A percentile compares a stretch with the other conserved stretches of the same genome.
phyloP scores from a whole-genome alignment of 2,113 vertebrate species.

The Dendropsophus ebraccatus region DNA sequence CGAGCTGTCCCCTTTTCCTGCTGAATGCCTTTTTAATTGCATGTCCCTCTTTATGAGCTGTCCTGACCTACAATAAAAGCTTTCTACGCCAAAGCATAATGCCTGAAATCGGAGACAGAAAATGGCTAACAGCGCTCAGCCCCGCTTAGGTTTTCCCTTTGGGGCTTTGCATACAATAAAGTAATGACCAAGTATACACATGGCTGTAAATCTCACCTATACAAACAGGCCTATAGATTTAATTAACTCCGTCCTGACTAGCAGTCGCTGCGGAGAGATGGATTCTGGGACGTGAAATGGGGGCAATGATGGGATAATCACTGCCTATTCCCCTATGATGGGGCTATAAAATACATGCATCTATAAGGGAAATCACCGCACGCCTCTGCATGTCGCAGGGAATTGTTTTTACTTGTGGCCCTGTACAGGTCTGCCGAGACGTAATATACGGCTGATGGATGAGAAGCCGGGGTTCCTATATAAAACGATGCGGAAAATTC shows the following conservation, averaged over 20 bases:
- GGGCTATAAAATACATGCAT: slow-evolving; percentile 14
- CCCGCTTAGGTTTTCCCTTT: slow-evolving; percentile 40
- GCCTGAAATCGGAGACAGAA: slow-evolving; percentile 68
- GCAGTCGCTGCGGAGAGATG: not conserved
- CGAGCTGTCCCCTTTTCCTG: slow-evolving; percentile 66
- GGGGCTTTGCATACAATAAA: slow-evolving; percentile 31
- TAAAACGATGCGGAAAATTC: not conserved
- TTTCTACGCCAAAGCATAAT: slow-evolving; percentile 64
- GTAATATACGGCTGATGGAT: not conserved
- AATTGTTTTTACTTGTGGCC: slow-evolving; percentile 9
- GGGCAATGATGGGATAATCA: slow-evolving; percentile 17
- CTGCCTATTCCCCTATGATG: not conserved
- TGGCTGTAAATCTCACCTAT: slow-evolving; percentile 28
- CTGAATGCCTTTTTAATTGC: slow-evolving; percentile 71
- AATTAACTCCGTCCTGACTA: not conserved
- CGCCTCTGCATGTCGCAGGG: not conserved
- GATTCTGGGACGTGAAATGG: not conserved
- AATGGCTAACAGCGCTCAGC: slow-evolving; percentile 41
- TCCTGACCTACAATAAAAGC: slow-evolving; percentile 73
- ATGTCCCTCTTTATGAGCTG: slow-evolving; percentile 71
- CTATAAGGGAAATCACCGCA: not conserved
- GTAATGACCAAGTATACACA: slow-evolving; percentile 30
- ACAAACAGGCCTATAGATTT: slow-evolving; percentile 27
- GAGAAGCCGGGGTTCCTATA: not conserved
- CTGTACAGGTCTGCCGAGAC: not conserved